Evolutionary conservation across 1,140 invertebrate species (phyloP).

Genomic region (Brachionus manjavacas): DNA sequence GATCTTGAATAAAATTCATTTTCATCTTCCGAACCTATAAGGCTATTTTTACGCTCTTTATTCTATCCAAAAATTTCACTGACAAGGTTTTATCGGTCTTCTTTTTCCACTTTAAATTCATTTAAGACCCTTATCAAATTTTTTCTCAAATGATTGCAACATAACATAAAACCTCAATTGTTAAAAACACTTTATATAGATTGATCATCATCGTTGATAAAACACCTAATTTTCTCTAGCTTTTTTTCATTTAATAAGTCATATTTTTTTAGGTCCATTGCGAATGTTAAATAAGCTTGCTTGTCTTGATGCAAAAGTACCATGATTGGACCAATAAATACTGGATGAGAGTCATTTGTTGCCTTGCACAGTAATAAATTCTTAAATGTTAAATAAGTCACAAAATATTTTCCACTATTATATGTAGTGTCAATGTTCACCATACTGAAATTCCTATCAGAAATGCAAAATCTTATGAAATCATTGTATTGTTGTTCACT

Average conservation of each 20-base stretch:
- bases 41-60: not conserved
- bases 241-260: not conserved
- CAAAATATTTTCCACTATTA: not conserved
- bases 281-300: not conserved
- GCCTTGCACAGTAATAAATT: not conserved
- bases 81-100: not conserved
- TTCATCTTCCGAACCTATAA: too few species aligned
- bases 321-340: not conserved
- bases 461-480: not conserved
- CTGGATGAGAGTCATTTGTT: not conserved
- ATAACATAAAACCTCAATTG: not conserved
- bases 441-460: not conserved
- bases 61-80: not conserved
- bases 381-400: not conserved
- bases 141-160: not conserved
- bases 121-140: not conserved
- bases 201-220: not conserved
- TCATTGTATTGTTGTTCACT: too few species aligned
- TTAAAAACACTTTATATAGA: not conserved
- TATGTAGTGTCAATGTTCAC: not conserved
- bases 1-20: too few species aligned
- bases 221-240: not conserved
- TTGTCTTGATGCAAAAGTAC: not conserved
- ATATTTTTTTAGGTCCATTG: not conserved
- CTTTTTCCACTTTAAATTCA: not conserved